Base-by-base conservation (phyloP, 2,113 vertebrate species). In the Chascanopsetta lugubris region DNA sequence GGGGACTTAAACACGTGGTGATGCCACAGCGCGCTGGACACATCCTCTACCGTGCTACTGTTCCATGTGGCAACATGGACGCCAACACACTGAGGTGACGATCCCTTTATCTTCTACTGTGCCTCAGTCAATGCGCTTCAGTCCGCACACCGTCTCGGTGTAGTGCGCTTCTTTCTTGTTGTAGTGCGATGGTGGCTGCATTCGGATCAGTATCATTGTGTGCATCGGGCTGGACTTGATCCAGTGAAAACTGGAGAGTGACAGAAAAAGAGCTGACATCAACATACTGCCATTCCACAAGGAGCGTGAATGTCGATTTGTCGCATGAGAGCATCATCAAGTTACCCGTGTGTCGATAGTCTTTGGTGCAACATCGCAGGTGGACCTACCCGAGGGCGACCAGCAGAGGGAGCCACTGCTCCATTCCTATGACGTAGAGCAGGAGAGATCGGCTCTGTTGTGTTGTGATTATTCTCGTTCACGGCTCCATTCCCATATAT, bases 1-100 rank as follows among this genome's bases (percentile, higher is more conserved):
- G 0, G 43, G n/a, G 36, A 21, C 45, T n/a, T 32, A 24, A 24
- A 2, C 21, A n/a, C 55, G 15, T 18, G 43, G 62, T 68, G 68
- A 68, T 63, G 62, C 58, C 56, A 57, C 59, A 64, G 66, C 65
- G 58, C 46, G 29, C 26, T 20, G 71, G 71, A 75, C 56, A 54
- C 56, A 56, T 67, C 25, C 51, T 4, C 21, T 10, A 21, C 3
- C 20, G 48, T n/a, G 3, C 29, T 10, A 36, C 13, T 50, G 18
- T 50, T 17, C n/a, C 25, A 50, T 50, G 24, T 50, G 51, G 36
- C 22, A n/a, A n/a, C n/a, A n/a, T n/a, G n/a, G n/a, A n/a, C 57
- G 7, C 4, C 54, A 3, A 1, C 13, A 24, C 12, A 38, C 10
- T 5, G 12, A 40, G 78, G 78, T 76, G 46, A 56, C 20, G 9